phyloP scores from a whole-genome alignment of 1,140 invertebrate species.

The Eurosta solidaginis region DNA sequence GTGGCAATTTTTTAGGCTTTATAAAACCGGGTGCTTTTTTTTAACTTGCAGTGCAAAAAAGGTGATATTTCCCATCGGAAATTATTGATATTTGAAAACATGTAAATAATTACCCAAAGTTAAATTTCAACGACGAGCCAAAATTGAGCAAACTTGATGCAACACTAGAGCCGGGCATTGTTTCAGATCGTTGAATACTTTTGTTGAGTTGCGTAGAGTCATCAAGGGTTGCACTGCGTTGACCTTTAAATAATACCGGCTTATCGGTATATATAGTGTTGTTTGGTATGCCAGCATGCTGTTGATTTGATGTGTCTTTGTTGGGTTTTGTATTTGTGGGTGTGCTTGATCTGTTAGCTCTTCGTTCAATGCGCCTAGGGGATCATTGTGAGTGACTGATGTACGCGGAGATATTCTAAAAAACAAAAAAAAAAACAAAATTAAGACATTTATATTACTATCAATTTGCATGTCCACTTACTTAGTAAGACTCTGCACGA shows the following conservation, averaged over 20 bases:
- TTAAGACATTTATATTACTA: background rate
- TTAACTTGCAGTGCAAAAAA: too few relatives aligned
- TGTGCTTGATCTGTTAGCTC: slow-evolving; percentile 41
- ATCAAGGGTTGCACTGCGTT: slow-evolving; percentile 66
- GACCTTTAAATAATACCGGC: slow-evolving; percentile 64
- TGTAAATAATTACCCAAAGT: slow-evolving; percentile 73
- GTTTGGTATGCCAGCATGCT: slow-evolving; percentile 6
- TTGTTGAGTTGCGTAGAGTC: slow-evolving; percentile 61
- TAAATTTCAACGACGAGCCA: slow-evolving; percentile 79
- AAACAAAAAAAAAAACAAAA: background rate
- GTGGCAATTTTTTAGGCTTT: too few relatives aligned
- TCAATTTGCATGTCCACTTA: slow-evolving; percentile 35
- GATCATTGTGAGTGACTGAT: slow-evolving; percentile 88
- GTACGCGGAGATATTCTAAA: slow-evolving; percentile 71
- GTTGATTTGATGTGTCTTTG: background rate
- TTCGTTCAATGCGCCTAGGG: slow-evolving; percentile 78
- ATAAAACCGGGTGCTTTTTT: too few relatives aligned
- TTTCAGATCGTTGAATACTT: slow-evolving; percentile 77
- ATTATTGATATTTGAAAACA: background rate
- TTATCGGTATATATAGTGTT: slow-evolving; percentile 59
- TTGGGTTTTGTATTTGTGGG: background rate
- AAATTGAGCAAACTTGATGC: slow-evolving; percentile 76
- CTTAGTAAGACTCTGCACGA: slow-evolving; percentile 60
- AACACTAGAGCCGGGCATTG: slow-evolving; percentile 75
- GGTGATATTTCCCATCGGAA: too few relatives aligned